Percentiles rank a stretch among this genome's conserved stretches.
Evolutionary conservation across 2,113 vertebrate species (phyloP).

Genomic region (Dasyurus viverrinus): DNA sequence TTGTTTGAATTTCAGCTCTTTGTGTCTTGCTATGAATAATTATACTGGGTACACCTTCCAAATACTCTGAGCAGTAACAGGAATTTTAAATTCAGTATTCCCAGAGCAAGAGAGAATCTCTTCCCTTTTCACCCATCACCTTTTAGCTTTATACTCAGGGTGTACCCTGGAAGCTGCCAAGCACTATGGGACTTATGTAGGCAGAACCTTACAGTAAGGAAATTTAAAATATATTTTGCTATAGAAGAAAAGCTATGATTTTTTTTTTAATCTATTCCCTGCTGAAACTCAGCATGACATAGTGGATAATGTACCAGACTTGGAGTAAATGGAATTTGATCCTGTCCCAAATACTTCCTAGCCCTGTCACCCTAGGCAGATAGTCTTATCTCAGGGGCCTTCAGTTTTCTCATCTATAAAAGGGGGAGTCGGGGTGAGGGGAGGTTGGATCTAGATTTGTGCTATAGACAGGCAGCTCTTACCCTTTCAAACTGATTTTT

Average conservation of each 20-base stretch:
- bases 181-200: neutral
- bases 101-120: neutral
- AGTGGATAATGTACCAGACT: neutral
- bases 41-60: neutral
- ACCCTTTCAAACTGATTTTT: too few relatives aligned
- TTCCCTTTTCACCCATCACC: neutral
- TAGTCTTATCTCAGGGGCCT: neutral
- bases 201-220: neutral
- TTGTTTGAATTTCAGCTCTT: constrained; percentile 25
- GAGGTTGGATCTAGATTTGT: neutral
- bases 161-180: constrained; percentile 8
- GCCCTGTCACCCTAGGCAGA: neutral
- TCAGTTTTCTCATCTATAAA: neutral
- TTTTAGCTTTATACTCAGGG: neutral
- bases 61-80: constrained; percentile 39
- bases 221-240: constrained; percentile 23
- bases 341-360: neutral
- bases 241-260: constrained; percentile 25
- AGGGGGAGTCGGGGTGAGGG: too few relatives aligned
- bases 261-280: neutral
- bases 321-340: neutral
- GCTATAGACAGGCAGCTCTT: neutral
- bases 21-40: neutral
- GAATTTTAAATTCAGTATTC: constrained; percentile 17
- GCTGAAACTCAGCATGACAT: neutral